These are phyloP conservation scores for Alethe diademata DNA, from an alignment of 2,113 vertebrate species.

Conservation along the genomic window DNA sequence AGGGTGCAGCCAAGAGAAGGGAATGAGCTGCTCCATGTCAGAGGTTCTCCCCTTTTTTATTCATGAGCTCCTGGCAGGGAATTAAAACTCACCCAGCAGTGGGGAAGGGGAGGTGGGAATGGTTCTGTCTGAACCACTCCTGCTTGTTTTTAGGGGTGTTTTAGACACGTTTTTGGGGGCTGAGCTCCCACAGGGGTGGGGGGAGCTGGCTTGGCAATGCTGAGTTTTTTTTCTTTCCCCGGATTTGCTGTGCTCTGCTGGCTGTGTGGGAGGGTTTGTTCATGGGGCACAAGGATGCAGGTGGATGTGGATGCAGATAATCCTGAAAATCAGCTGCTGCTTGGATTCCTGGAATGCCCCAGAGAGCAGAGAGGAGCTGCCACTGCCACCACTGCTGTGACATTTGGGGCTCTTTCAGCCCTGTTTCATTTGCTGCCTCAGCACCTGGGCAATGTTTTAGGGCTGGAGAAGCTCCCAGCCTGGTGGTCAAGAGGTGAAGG, in stretches of 20 bases:
- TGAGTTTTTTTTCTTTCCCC: neutral
- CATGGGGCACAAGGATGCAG: rapidly evolving
- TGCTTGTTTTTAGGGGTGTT: neutral
- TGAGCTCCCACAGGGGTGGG: neutral
- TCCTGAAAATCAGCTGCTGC: neutral
- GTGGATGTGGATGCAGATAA: neutral
- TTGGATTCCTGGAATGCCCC: neutral
- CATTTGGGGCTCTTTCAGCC: neutral
- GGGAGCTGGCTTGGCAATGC: rapidly evolving
- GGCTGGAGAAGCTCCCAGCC: neutral
- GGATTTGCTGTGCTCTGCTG: neutral
- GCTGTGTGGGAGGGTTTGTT: neutral
- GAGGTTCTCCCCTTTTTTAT: neutral
- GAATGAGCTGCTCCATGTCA: rapidly evolving
- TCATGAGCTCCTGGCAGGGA: neutral
- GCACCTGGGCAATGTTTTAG: rapidly evolving
- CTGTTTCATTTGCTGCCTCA: neutral
- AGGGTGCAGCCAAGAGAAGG: neutral
- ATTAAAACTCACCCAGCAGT: neutral
- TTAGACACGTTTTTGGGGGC: neutral
- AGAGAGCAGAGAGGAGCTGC: neutral
- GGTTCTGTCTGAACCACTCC: neutral
- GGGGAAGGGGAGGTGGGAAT: neutral
- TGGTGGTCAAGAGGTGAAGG: neutral
- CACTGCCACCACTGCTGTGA: neutral